These are phyloP conservation scores for Phaethornis superciliosus DNA, from an alignment of 2,113 vertebrate genomes.

Conservation along the genomic window DNA sequence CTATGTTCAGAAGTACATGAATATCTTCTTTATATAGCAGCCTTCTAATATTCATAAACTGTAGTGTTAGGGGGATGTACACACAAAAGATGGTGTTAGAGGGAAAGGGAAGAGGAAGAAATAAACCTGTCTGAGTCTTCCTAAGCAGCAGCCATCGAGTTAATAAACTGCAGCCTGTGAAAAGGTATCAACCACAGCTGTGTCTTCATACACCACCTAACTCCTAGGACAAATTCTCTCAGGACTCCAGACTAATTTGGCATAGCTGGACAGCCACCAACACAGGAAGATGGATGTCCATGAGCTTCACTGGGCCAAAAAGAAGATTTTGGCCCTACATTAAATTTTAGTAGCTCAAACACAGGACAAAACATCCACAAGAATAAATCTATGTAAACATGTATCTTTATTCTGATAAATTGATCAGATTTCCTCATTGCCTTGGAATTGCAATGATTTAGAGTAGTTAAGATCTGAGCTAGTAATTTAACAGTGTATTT, in stretches of 20 bases:
- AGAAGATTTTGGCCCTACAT: not conserved
- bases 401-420: no score
- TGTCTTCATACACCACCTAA: not conserved
- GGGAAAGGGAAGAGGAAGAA: not conserved
- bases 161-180: not conserved
- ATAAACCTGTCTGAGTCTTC: not conserved
- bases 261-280: not conserved
- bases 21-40: not conserved
- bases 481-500: not conserved
- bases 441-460: not conserved
- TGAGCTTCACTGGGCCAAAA: not conserved
- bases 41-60: not conserved
- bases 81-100: not conserved
- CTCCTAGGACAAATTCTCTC: not conserved
- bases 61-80: not conserved
- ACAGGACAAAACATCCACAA: not conserved
- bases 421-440: not conserved
- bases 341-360: not conserved
- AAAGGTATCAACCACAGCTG: not conserved
- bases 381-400: not conserved
- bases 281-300: not conserved
- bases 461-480: not conserved
- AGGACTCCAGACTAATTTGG: not conserved
- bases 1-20: rapidly evolving
- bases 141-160: not conserved